A percentile compares a stretch with the other conserved stretches of the same genome.
phyloP scores from a whole-genome alignment of 2,797 vertebrate genomes.

The Nyctalus aviator region DNA sequence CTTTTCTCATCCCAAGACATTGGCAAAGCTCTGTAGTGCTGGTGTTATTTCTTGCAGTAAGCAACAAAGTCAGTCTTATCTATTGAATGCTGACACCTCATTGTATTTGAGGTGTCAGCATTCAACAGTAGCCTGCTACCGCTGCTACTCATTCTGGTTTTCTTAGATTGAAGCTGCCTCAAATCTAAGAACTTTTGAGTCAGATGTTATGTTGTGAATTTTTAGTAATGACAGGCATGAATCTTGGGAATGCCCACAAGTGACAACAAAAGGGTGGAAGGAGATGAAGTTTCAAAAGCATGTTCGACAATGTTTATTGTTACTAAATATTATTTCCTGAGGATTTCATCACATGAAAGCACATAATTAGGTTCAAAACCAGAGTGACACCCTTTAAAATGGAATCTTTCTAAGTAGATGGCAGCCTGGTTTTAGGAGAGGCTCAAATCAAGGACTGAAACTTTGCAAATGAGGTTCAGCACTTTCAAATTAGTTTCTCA shows the following conservation, averaged over 20 bases:
- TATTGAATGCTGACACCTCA: not conserved
- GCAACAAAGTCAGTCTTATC: not conserved
- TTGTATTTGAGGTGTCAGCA: not conserved
- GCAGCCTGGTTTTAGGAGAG: not conserved
- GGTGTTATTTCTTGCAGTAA: not conserved
- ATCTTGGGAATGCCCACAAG: not conserved
- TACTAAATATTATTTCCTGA: slow-evolving; percentile 24
- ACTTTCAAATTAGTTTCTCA: not conserved
- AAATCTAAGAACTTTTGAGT: not conserved
- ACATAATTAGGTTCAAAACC: not conserved
- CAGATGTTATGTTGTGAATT: not conserved
- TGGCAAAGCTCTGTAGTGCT: not conserved
- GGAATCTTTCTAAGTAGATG: not conserved
- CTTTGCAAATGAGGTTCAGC: not conserved
- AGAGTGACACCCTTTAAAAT: not conserved
- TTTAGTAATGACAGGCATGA: not conserved
- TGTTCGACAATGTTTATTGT: slow-evolving; percentile 52
- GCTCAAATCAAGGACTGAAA: not conserved
- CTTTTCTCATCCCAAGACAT: not conserved
- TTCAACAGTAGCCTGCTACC: not conserved
- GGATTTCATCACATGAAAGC: slow-evolving; percentile 13
- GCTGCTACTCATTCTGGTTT: not conserved
- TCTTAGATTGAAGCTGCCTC: not conserved
- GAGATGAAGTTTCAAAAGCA: not conserved
- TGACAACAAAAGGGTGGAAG: not conserved